A percentile compares a stretch with the other conserved stretches of the same genome.
Evolutionary conservation across 2,797 vertebrate species (phyloP).

Genomic region (Poecilia velifera): DNA sequence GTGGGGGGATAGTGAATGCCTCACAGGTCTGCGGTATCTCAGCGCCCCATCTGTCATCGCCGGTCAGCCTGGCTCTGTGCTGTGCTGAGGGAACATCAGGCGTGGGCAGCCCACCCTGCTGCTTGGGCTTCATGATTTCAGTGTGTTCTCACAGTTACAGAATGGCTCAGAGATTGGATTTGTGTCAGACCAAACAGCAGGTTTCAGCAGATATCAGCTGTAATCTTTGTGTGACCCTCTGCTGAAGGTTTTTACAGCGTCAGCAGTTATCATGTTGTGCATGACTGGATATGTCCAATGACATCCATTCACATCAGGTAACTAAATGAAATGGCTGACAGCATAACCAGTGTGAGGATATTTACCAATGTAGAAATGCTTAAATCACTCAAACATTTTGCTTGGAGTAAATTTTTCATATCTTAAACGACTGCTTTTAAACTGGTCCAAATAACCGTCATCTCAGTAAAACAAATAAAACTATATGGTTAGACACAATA

Average conservation of each 20-base stretch:
- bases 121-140: conserved; percentile 47
- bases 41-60: conserved; percentile 66
- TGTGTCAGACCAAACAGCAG: conserved; percentile 59
- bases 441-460: neutral
- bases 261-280: conserved; percentile 41
- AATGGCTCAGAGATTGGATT: conserved; percentile 60
- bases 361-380: neutral
- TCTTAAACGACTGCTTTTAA: neutral
- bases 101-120: conserved; percentile 32
- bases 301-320: conserved; percentile 13
- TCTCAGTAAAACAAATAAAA: neutral
- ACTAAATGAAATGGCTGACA: conserved; percentile 26
- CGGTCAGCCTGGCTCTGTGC: conserved; percentile 40
- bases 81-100: conserved; percentile 52
- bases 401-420: neutral
- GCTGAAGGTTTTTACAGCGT: conserved; percentile 49
- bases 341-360: neutral
- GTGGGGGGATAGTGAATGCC: conserved; percentile 42
- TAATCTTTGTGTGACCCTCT: conserved; percentile 48
- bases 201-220: conserved; percentile 59
- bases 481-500: neutral
- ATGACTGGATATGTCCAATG: conserved; percentile 37
- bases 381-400: neutral
- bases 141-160: conserved; percentile 33
- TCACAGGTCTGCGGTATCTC: conserved; percentile 55